A percentile compares a stretch with the other conserved stretches of the same genome.
These are phyloP conservation scores for Araneus ventricosus DNA, from an alignment of 1,140 invertebrate genomes.

Conservation along the genomic window DNA sequence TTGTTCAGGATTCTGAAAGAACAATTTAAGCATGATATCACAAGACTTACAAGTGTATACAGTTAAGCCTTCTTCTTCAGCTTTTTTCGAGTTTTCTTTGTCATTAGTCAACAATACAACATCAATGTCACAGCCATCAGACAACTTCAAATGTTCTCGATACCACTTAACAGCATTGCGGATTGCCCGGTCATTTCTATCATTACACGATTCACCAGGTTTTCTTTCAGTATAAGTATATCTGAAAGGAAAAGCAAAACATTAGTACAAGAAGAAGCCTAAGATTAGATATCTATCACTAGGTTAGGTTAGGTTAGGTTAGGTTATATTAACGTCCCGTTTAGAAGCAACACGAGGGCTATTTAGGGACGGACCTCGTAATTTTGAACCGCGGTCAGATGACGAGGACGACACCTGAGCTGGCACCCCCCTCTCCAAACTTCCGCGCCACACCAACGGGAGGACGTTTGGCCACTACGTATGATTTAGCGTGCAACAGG, in stretches of 20 bases:
- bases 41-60: constrained; percentile 84
- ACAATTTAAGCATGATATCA: neutral
- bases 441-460: no score
- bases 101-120: constrained; percentile 94
- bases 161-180: constrained; percentile 91
- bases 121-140: constrained; percentile 79
- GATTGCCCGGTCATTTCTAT: constrained; percentile 96
- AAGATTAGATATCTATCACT: no score
- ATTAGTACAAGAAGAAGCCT: no score
- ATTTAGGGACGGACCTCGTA: no score
- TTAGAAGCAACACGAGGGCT: no score
- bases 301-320: no score
- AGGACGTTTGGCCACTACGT: no score
- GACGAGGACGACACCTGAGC: no score
- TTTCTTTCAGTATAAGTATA: constrained; percentile 92
- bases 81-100: constrained; percentile 87
- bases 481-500: no score
- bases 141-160: constrained; percentile 82
- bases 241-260: constrained; percentile 81
- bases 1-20: neutral
- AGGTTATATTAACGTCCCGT: no score
- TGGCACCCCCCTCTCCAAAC: no score
- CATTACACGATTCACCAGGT: constrained; percentile 91
- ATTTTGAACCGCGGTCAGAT: no score
- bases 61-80: constrained; percentile 85